These are phyloP conservation scores for Porites cylindrica DNA, from an alignment of 92 coral and sea anemone species.

Conservation along the genomic window DNA sequence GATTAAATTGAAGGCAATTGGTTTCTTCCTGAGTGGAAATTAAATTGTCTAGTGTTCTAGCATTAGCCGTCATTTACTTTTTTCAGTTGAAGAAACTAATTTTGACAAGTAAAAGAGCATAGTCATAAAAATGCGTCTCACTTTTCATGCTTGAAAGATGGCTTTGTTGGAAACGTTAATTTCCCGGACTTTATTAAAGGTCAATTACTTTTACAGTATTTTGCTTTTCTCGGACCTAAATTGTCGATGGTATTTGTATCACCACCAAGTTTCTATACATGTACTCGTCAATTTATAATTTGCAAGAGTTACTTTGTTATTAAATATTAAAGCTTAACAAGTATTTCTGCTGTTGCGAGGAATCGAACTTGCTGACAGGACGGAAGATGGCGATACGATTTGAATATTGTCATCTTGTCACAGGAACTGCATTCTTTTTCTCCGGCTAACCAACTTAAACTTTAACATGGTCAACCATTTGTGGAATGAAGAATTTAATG, in stretches of 20 bases:
- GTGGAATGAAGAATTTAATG: background rate
- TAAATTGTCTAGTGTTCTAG: conserved; percentile 1
- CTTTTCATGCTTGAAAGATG: background rate
- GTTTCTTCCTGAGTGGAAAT: conserved; percentile 12
- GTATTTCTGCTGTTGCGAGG: too few relatives aligned
- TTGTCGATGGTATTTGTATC: background rate
- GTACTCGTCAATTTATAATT: too few relatives aligned
- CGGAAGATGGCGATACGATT: too few relatives aligned
- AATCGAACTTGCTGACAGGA: too few relatives aligned
- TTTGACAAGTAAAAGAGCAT: background rate
- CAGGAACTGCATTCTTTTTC: too few relatives aligned
- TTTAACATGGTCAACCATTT: background rate
- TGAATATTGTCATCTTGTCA: too few relatives aligned
- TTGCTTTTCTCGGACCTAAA: background rate
- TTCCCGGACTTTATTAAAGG: background rate
- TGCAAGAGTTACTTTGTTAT: too few relatives aligned
- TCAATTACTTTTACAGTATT: background rate
- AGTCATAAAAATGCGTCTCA: background rate
- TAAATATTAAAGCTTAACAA: too few relatives aligned
- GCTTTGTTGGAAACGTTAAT: background rate
- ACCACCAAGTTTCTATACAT: background rate
- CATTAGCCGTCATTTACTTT: background rate
- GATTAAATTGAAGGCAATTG: conserved; percentile 15
- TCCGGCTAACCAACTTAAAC: background rate
- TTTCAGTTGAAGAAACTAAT: background rate